phyloP scores from a whole-genome alignment of 2,888 invertebrate genomes.

The Therioaphis trifolii region DNA sequence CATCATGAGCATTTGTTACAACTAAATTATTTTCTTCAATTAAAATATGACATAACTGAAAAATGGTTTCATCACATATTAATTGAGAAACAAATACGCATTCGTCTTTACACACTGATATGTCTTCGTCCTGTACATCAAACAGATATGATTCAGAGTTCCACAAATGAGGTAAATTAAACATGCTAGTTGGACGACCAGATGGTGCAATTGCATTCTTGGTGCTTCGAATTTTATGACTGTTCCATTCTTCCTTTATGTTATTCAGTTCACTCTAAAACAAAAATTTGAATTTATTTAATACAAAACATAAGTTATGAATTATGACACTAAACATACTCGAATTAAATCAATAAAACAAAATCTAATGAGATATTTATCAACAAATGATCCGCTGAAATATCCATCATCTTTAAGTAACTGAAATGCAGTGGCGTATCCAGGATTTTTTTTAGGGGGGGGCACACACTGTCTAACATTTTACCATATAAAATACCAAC shows the following conservation, averaged over 20 bases:
- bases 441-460: too few species aligned
- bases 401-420: too few species aligned
- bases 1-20: constrained; percentile 11
- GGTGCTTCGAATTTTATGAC: constrained; percentile 27
- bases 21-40: constrained; percentile 17
- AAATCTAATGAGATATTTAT: constrained; percentile 21
- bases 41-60: constrained; percentile 4
- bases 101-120: constrained; percentile 20
- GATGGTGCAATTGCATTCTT: too few species aligned
- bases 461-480: too few species aligned
- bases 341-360: constrained; percentile 16
- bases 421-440: too few species aligned
- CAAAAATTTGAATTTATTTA: constrained; percentile 2
- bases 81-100: constrained; percentile 4
- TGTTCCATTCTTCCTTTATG: constrained; percentile 1
- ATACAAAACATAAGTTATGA: too few species aligned
- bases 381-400: constrained; percentile 14
- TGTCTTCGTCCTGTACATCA: constrained; percentile 4
- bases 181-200: too few species aligned
- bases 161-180: constrained; percentile 31
- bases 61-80: constrained; percentile 22
- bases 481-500: too few species aligned
- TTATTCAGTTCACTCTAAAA: constrained; percentile 26
- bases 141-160: constrained; percentile 6
- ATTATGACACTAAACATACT: too few species aligned